phyloP scores from a whole-genome alignment of 2,113 vertebrate genomes.

The Aplodontia rufa region DNA sequence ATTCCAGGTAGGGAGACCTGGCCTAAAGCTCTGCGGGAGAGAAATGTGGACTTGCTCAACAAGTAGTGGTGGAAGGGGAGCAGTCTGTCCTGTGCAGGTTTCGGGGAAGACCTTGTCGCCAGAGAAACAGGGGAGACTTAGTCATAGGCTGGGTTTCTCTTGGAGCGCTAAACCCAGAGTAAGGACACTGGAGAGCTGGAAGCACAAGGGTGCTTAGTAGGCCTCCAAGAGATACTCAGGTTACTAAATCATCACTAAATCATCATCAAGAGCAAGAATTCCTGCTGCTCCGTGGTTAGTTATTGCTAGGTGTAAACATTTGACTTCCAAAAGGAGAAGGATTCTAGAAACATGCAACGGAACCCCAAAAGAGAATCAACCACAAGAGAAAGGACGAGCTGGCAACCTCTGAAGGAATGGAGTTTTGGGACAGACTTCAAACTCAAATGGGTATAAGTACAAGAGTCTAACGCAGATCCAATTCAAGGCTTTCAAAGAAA shows the following conservation, averaged over 20 bases:
- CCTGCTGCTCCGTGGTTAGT: accelerated
- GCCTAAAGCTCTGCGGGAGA: background rate
- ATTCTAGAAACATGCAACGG: background rate
- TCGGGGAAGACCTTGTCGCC: accelerated
- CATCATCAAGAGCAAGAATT: background rate
- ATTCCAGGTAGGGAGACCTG: background rate
- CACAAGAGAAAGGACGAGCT: background rate
- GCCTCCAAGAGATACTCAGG: background rate
- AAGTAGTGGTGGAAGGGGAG: background rate
- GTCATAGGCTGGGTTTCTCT: accelerated
- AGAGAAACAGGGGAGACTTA: background rate
- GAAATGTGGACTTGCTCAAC: accelerated
- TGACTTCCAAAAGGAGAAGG: background rate
- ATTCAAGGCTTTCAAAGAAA: background rate
- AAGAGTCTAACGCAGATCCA: background rate
- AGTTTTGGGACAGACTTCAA: background rate
- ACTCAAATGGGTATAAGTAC: background rate
- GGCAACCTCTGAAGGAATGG: background rate
- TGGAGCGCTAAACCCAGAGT: background rate
- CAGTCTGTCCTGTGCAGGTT: no score
- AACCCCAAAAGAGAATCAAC: no score
- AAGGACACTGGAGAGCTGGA: no score
- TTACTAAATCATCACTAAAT: background rate
- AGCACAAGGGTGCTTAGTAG: background rate
- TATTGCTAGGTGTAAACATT: background rate